A percentile compares a stretch with the other conserved stretches of the same genome.
These are phyloP conservation scores for Heterotis niloticus DNA, from an alignment of 2,113 vertebrate genomes.

Conservation along the genomic window DNA sequence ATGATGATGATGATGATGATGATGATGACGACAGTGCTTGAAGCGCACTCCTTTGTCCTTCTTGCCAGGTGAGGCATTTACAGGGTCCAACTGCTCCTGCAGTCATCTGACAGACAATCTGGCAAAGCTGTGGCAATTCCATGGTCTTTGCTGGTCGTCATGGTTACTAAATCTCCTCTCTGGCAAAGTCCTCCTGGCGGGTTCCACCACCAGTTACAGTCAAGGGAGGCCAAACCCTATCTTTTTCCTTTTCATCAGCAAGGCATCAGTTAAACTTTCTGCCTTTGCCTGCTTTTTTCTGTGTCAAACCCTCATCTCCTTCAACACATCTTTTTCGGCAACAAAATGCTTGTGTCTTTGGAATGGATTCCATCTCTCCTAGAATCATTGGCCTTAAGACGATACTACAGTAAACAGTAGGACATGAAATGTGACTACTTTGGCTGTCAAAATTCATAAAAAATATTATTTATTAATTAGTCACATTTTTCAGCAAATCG, in stretches of 20 bases:
- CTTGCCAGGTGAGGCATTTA: background rate
- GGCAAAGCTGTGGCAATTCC: constrained; percentile 22
- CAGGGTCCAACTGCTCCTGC: constrained; percentile 12
- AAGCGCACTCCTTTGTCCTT: background rate
- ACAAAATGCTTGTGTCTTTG: too few species aligned
- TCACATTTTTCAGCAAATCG: too few species aligned
- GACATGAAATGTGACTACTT: too few species aligned
- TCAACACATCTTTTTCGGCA: too few species aligned
- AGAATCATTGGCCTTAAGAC: too few species aligned
- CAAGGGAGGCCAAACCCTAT: constrained; percentile 13
- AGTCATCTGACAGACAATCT: constrained; percentile 29
- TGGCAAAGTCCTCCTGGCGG: constrained; percentile 14
- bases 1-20: background rate
- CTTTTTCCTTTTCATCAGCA: background rate
- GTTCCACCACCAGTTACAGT: background rate
- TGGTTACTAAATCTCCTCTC: constrained; percentile 36
- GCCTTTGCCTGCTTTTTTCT: too few species aligned
- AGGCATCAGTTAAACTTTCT: background rate
- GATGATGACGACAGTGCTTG: too few species aligned
- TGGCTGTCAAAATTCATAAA: too few species aligned
- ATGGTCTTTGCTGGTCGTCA: constrained; percentile 34
- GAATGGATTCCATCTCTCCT: too few species aligned
- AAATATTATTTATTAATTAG: too few species aligned
- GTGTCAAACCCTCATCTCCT: too few species aligned
- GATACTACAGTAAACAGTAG: too few species aligned